Evolutionary conservation across 2,888 invertebrate genomes (phyloP).

Genomic region (Sclerodermus sp.): DNA sequence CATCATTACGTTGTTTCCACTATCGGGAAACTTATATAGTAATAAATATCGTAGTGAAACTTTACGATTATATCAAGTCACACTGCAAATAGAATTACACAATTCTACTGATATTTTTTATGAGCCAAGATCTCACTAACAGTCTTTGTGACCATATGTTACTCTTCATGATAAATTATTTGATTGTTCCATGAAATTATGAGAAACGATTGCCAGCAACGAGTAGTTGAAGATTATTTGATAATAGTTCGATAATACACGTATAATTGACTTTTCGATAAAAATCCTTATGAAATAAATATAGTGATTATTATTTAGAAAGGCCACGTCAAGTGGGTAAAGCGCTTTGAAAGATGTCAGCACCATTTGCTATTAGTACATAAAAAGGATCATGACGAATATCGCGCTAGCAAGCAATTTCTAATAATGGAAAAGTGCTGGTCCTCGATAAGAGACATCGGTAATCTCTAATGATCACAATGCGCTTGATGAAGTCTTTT

Average conservation of each 20-base stretch:
- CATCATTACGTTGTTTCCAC: too few relatives aligned
- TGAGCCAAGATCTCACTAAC: too few relatives aligned
- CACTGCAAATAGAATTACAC: too few relatives aligned
- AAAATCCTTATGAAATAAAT: not conserved
- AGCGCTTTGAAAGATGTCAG: not conserved
- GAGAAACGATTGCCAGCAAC: too few relatives aligned
- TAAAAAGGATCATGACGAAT: not conserved
- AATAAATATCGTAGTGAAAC: too few relatives aligned
- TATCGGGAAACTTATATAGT: too few relatives aligned
- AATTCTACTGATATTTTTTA: too few relatives aligned
- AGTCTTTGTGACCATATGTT: too few relatives aligned
- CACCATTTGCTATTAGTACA: not conserved
- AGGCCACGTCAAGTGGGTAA: not conserved
- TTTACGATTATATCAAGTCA: too few relatives aligned
- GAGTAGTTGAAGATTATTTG: too few relatives aligned
- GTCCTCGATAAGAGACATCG: constrained; percentile 32
- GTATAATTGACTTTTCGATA: not conserved
- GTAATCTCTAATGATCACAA: constrained; percentile 34
- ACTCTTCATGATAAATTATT: too few relatives aligned
- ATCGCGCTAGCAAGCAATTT: constrained; percentile 13
- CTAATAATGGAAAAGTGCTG: constrained; percentile 22
- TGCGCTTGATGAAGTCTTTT: constrained; percentile 43
- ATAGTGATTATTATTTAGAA: not conserved
- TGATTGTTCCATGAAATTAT: too few relatives aligned
- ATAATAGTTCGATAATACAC: not conserved